phyloP scores from a whole-genome alignment of 2,113 vertebrate species.

The Pseudopodoces humilis region DNA sequence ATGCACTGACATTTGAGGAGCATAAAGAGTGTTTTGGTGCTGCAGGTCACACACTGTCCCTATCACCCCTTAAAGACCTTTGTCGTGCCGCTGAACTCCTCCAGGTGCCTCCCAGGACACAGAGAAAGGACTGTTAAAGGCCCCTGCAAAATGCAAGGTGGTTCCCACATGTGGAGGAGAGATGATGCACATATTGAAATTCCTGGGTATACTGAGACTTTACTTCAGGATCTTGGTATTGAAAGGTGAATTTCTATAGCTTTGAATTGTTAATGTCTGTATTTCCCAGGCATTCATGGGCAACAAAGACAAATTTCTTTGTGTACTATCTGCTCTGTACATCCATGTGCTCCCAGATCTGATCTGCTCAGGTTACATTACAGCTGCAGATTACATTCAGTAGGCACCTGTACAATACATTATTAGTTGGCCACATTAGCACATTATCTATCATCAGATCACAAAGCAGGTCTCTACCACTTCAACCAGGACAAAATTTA shows the following conservation, averaged over 20 bases:
- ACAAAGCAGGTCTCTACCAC: neutral
- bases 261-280: neutral
- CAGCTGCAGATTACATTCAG: neutral
- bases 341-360: neutral
- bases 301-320: neutral
- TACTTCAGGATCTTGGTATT: neutral
- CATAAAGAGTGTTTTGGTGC: neutral
- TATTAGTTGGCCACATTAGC: neutral
- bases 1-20: neutral
- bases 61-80: neutral
- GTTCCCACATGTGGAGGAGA: neutral
- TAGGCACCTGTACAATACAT: neutral
- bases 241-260: neutral
- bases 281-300: neutral
- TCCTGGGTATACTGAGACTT: neutral
- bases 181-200: neutral
- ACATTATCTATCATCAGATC: neutral
- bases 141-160: neutral
- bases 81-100: neutral
- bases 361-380: neutral
- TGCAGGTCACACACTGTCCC: fast-evolving
- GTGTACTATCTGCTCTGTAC: neutral
- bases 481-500: neutral
- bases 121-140: neutral
- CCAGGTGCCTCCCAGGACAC: neutral